Conservation (phyloP, 2,113 vertebrate genomes). For the Notechis scutatus region DNA sequence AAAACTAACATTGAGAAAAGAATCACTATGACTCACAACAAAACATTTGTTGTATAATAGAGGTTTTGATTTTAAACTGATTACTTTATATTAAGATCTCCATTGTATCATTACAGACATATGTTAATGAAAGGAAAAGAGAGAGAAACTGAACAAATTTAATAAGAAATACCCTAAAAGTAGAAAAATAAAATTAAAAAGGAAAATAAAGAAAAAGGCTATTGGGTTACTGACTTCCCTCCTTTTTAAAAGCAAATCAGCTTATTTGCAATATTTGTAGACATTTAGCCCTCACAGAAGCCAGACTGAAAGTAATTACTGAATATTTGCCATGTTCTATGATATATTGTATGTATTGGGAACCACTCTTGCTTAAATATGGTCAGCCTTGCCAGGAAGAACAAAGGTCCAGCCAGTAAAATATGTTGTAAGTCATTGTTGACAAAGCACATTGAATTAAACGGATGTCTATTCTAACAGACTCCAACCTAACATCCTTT, state of each 20-base stretch:
- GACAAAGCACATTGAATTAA: neutral
- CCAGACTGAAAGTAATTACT: neutral
- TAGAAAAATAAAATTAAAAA: neutral
- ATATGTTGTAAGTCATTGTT: neutral
- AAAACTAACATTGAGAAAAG: neutral
- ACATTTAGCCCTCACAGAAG: neutral
- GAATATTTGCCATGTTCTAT: neutral
- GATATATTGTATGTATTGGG: neutral
- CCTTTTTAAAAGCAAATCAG: neutral
- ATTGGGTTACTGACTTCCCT: neutral
- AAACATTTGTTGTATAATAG: neutral
- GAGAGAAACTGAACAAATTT: neutral
- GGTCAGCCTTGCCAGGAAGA: neutral
- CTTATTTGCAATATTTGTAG: neutral
- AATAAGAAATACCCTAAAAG: neutral
- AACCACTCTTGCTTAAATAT: neutral
- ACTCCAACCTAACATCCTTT: neutral
- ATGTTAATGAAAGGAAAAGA: neutral
- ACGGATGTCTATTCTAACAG: neutral
- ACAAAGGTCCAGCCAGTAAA: neutral
- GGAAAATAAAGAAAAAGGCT: neutral
- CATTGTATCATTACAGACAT: neutral
- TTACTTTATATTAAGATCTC: neutral
- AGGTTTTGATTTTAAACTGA: neutral
- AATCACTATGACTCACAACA: neutral